phyloP scores from a whole-genome alignment of 92 coral and sea anemone genomes.

The Zoanthus gigantus region DNA sequence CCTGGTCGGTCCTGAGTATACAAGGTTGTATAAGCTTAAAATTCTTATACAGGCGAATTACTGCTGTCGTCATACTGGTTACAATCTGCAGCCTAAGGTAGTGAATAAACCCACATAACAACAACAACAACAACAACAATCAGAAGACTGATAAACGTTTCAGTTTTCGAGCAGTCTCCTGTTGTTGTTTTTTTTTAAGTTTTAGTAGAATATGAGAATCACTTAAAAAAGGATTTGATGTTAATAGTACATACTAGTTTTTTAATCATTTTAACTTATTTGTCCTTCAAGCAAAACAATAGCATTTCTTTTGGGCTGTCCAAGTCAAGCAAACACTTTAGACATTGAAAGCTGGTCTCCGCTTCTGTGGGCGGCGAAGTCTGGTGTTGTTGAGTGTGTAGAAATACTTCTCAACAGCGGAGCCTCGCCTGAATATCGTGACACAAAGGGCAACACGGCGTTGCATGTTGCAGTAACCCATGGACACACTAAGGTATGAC shows the following conservation, averaged over 20 bases:
- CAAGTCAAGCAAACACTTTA: neutral
- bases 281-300: constrained; percentile 13
- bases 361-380: constrained; percentile 24
- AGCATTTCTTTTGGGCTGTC: neutral
- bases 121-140: too few species aligned
- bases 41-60: too few species aligned
- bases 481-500: constrained; percentile 32
- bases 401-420: constrained; percentile 66
- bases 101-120: too few species aligned
- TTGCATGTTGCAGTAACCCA: constrained; percentile 70
- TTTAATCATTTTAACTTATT: neutral
- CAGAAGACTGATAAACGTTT: too few species aligned
- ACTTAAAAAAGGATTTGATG: too few species aligned
- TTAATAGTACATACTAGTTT: neutral
- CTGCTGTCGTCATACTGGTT: too few species aligned
- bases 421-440: constrained; percentile 63
- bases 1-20: too few species aligned
- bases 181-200: too few species aligned
- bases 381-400: constrained; percentile 25
- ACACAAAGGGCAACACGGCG: constrained; percentile 73
- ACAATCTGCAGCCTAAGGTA: too few species aligned
- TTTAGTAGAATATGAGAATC: too few species aligned
- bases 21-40: too few species aligned
- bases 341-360: constrained; percentile 36
- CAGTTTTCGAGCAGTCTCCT: too few species aligned